Base-by-base conservation (phyloP, 2,113 vertebrate species). In the Hylia prasina region DNA sequence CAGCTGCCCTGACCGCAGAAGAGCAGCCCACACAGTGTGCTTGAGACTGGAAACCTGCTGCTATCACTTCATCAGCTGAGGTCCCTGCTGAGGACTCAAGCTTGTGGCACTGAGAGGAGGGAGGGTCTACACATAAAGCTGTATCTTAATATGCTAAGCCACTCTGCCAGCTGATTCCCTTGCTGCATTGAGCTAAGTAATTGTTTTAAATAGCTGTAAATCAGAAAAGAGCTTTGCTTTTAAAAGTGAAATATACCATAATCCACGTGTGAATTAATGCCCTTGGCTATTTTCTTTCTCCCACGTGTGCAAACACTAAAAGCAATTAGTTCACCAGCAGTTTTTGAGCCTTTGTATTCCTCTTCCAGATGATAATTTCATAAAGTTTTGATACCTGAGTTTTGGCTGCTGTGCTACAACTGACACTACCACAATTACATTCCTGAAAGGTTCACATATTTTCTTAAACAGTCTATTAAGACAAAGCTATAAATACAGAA, bases 121-220 rank as follows among this genome's bases (percentile, higher is more conserved):
- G 8, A 13, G 9, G 50, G 54, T 85, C 42, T 21, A 86, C 87
- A 72, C 48, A 23, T 48, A 90, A 90, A 97, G 93, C 94, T 89
- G 8, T 35, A 88, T 87, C 96, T 89, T 75, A 88, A 82, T 71
- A 93, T 66, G 64, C 82, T 90, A 76, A 93, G 82, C 75, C 53
- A 53, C 73, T 89, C 57, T 92, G 89, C 90, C 90, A 96, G 82
- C 91, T 94, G 75, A 97, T 96, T 97, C 92, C 95, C 94, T 60
- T 90, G 94, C 79, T 92, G 76, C 44, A 95, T 92, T 66, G 48
- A 96, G 85, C 60, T 86, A 91, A 94, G 91, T 93, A 97, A 97
- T 97, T 94, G 96, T 95, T 97, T 97, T 89, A 97, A 98, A 97
- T 95, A 94, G 95, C 90, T 82, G 64, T 96, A 85, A 94, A 97